These are phyloP conservation scores for Syrphus vitripennis DNA, from an alignment of 2,888 invertebrate species.

Conservation along the genomic window DNA sequence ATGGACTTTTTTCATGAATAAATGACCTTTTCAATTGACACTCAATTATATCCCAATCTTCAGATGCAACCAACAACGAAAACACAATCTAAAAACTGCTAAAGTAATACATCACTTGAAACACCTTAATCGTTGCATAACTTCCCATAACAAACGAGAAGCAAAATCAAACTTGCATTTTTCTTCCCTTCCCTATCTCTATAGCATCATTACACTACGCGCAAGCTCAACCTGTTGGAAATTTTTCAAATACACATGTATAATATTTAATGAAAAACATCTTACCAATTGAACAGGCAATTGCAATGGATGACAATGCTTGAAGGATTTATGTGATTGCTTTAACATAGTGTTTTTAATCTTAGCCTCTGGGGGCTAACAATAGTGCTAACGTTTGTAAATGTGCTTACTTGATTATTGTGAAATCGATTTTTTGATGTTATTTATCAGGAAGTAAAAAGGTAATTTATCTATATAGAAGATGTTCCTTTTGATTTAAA, in stretches of 20 bases:
- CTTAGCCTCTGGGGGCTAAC: background rate
- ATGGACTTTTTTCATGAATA: background rate
- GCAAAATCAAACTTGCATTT: background rate
- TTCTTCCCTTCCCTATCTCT: background rate
- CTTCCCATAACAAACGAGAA: background rate
- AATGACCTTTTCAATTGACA: constrained; percentile 30
- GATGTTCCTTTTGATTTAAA: background rate
- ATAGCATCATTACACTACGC: background rate
- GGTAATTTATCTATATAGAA: background rate
- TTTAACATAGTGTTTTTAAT: constrained; percentile 20
- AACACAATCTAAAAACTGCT: background rate
- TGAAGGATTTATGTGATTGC: constrained; percentile 67
- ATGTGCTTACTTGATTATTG: background rate
- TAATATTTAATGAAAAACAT: constrained; percentile 47
- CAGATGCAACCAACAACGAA: background rate
- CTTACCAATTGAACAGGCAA: constrained; percentile 50
- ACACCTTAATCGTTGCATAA: constrained; percentile 10
- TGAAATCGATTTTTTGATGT: background rate
- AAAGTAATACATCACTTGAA: background rate
- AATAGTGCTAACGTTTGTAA: background rate
- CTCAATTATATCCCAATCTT: constrained; percentile 24
- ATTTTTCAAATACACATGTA: constrained; percentile 14
- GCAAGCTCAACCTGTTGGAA: constrained; percentile 31
- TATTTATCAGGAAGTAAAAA: background rate
- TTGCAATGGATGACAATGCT: constrained; percentile 54